Evolutionary conservation across 2,888 invertebrate species (phyloP), one percentile per base, ranked within the genome.

Genomic region (Acleris literana): DNA sequence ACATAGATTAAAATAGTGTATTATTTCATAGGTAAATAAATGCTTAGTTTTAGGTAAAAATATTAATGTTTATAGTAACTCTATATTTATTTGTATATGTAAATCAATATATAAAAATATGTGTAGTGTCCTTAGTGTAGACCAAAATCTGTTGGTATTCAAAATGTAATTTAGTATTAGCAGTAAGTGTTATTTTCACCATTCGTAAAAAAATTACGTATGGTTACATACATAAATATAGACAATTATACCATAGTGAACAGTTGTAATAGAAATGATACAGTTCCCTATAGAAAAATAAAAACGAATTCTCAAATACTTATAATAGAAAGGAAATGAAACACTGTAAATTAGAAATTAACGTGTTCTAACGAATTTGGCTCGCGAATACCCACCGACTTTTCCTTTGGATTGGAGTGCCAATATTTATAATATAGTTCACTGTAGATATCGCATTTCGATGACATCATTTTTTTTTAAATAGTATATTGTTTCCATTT

Each of bases 1-100:
- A 53, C 22, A 53, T 64, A 64, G 39, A 58, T 70, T 67, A 70
- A 68, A 65, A 68, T 63, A 64, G 68, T 39, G 33, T 68, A 68
- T 76, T 74, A 72, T 71, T 77, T 78, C 68, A 75, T 82, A 83
- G 81, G 68, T 78, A 76, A 78, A 79, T 76, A 63, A 77, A 74
- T 70, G 63, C 20, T 46, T 69, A 73, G 74, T 73, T 72, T 69
- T 57, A 68, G 74, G 52, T 72, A 59, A 70, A 71, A 75, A 75
- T 76, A 76, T 76, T 72, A 81, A 84, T 81, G 82, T 86, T 82
- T 77, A 83, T 86, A 86, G 79, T 77, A 75, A 80, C 76, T 79
- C 79, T 77, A 70, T 87, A 87, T 87, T 87, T 87, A 86, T 87
- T 88, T 88, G 78, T 85, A 86, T 73, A 78, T 84, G 81, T 80